Percentiles rank a stretch among this genome's conserved stretches.
Conservation (phyloP, 2,888 invertebrate species). For the Alviniconcha strummeri region DNA sequence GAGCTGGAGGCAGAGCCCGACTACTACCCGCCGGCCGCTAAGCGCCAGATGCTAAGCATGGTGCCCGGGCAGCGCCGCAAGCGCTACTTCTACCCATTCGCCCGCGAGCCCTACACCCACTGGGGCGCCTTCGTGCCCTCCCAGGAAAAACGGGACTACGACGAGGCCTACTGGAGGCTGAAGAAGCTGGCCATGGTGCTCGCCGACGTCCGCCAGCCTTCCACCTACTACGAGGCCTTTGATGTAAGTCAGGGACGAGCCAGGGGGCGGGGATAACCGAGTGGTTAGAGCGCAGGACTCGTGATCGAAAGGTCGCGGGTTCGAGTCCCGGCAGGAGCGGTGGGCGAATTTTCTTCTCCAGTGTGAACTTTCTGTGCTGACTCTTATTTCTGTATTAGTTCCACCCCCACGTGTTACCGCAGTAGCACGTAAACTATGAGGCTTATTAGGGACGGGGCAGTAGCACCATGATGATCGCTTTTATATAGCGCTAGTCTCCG, state of each 20-base stretch:
- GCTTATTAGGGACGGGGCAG: too few species aligned
- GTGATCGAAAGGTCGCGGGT: too few species aligned
- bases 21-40: constrained; percentile 34
- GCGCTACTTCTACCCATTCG: constrained; percentile 46
- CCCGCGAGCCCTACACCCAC: constrained; percentile 44
- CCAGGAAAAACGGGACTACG: constrained; percentile 38
- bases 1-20: constrained; percentile 23
- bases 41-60: constrained; percentile 40
- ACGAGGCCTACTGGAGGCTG: constrained; percentile 45
- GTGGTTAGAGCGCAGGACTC: too few species aligned
- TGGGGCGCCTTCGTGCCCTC: constrained; percentile 50
- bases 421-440: too few species aligned
- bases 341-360: too few species aligned
- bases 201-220: constrained; percentile 40
- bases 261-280: too few species aligned
- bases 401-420: too few species aligned
- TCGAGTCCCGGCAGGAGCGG: too few species aligned
- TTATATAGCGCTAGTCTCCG: too few species aligned
- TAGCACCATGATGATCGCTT: too few species aligned
- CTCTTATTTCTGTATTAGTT: too few species aligned
- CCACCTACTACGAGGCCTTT: constrained; percentile 32
- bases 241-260: constrained; percentile 19
- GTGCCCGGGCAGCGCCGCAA: constrained; percentile 40
- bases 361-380: too few species aligned
- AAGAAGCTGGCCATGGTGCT: constrained; percentile 45